Base-by-base conservation (phyloP, 2,888 invertebrate genomes). In the Brenthis ino region DNA sequence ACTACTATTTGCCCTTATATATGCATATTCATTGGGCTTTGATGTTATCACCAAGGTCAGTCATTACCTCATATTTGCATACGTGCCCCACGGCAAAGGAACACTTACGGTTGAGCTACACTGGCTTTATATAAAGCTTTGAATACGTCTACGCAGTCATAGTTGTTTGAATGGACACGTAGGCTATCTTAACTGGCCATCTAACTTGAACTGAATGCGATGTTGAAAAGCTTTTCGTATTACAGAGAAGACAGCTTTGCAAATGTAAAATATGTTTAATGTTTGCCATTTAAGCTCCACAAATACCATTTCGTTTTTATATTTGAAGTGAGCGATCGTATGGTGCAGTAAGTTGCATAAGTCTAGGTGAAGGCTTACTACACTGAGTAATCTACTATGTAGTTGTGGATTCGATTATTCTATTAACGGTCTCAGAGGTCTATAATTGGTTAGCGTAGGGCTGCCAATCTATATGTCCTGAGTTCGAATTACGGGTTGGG, bases 31-130 rank as follows among this genome's bases (percentile, higher is more conserved):
- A 61, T 65, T 54, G 57, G 55, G 54, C 70, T 70, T 68, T 68
- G 71, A 65, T 56, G 65, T 64, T 60, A 71, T 71, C 71, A 20
- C 57, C 63, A 68, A 71, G 71, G 71, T 68, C 71, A 65, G 14
- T 56, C 43, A 66, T 58, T 66, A 69, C 65, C 60, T 60, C 43
- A 65, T 68, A 71, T 71, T 71, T 71, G 50, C 68, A 68, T 68
- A 71, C 50, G 61, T 47, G 56, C 53, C 50, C 28, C 56, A 53
- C 37, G 60, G 69, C 65, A 65, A 68, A 65, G 71, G 65, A 57
- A 63, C 63, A 64, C 65, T 71, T 68, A 54, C 65, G 67, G 50
- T 57, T 33, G 58, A 50, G 56, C 60, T 64, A 55, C 33, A 57
- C 68, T 65, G 37, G 48, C 61, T 68, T 37, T 65, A 70, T 70